These are phyloP conservation scores for Porphyrio hochstetteri DNA, from an alignment of 2,113 vertebrate genomes.

Conservation along the genomic window DNA sequence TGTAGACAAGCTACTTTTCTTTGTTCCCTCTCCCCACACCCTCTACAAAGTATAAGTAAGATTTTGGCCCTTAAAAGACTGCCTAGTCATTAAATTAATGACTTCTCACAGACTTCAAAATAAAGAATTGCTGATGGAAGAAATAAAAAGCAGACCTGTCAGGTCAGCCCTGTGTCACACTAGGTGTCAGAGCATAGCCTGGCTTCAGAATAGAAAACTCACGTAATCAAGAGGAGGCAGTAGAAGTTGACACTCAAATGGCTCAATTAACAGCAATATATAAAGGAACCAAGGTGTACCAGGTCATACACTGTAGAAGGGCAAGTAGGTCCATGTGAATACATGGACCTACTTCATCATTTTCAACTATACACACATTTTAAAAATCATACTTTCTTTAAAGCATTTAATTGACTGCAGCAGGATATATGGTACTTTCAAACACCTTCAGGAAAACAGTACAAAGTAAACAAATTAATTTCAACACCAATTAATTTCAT, in stretches of 20 bases:
- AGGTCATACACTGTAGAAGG: not conserved
- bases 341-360: not conserved
- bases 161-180: not conserved
- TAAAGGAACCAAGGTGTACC: not conserved
- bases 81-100: not conserved
- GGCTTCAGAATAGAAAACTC: not conserved
- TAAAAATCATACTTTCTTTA: slow-evolving; percentile 72
- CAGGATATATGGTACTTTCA: slow-evolving; percentile 76
- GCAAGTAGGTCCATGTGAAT: not conserved
- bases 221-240: not conserved
- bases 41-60: not conserved
- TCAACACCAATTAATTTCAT: not conserved
- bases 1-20: not conserved
- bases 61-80: not conserved
- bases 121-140: not conserved
- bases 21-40: accelerated
- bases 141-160: not conserved
- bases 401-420: slow-evolving; percentile 77
- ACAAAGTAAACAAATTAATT: not conserved
- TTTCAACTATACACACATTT: not conserved
- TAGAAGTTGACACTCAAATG: not conserved
- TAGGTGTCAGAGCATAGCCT: not conserved
- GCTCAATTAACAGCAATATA: not conserved
- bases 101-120: not conserved
- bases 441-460: slow-evolving; percentile 73